Percentiles rank a stretch among this genome's conserved stretches.
phyloP scores from a whole-genome alignment of 2,113 vertebrate genomes.

The Ctenodactylus gundi region DNA sequence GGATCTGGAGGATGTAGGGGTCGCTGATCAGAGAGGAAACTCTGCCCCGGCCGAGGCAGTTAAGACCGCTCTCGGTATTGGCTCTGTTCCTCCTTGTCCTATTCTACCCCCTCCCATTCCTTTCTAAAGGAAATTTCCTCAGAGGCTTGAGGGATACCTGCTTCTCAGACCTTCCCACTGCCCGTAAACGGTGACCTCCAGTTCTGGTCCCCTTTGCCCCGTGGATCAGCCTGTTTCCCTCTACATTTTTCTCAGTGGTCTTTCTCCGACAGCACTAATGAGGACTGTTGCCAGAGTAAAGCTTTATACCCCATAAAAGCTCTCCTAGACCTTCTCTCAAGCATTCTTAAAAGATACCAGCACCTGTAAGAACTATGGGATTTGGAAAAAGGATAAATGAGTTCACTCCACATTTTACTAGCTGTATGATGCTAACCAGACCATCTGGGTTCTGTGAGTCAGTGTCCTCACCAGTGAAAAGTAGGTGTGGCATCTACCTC shows the following conservation, averaged over 20 bases:
- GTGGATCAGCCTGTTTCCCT: background rate
- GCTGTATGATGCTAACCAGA: conserved; percentile 53
- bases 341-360: background rate
- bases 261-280: background rate
- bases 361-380: background rate
- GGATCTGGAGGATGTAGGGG: conserved; percentile 33
- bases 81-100: background rate
- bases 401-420: conserved; percentile 42
- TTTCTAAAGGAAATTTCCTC: background rate
- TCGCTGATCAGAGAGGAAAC: background rate
- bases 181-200: background rate
- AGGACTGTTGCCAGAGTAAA: conserved; percentile 25
- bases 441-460: conserved; percentile 38
- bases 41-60: background rate
- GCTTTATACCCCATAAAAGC: background rate
- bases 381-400: conserved; percentile 20
- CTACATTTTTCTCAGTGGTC: background rate
- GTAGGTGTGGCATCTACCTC: conserved; percentile 63
- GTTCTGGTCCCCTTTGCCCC: background rate
- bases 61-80: background rate
- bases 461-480: background rate
- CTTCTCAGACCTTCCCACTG: background rate
- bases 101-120: background rate
- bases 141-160: background rate
- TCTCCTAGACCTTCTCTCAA: background rate